A percentile compares a stretch with the other conserved stretches of the same genome.
These are phyloP conservation scores for Microtus pennsylvanicus DNA, from an alignment of 2,113 vertebrate genomes.

Conservation along the genomic window DNA sequence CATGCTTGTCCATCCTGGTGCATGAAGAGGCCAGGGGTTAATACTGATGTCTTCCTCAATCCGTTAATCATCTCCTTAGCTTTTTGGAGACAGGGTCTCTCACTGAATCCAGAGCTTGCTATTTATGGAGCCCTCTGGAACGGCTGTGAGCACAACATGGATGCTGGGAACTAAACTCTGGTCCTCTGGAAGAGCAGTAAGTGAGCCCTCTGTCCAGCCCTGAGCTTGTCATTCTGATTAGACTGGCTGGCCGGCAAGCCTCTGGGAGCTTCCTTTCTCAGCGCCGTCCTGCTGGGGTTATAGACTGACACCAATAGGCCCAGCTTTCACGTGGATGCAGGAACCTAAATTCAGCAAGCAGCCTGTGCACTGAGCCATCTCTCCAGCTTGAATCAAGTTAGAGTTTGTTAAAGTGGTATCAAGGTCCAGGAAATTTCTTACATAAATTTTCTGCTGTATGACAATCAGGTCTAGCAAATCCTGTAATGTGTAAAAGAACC, in stretches of 20 bases:
- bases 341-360: not conserved
- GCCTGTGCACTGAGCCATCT: not conserved
- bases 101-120: not conserved
- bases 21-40: not conserved
- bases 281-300: not conserved
- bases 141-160: not conserved
- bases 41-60: too few species aligned
- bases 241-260: not conserved
- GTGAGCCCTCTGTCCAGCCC: not conserved
- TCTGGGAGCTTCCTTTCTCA: not conserved
- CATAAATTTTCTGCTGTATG: not conserved
- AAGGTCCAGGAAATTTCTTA: not conserved
- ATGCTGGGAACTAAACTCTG: not conserved
- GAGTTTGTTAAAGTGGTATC: not conserved
- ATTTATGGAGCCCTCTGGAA: not conserved
- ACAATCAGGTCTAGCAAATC: not conserved
- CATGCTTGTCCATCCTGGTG: not conserved
- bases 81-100: not conserved
- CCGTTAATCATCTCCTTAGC: not conserved
- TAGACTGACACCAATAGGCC: not conserved
- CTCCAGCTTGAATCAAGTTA: not conserved
- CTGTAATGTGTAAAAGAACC: not conserved
- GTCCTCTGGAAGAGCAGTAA: not conserved
- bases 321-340: not conserved
- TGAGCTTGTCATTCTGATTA: not conserved